phyloP scores from a whole-genome alignment of 2,797 vertebrate species.

The Capromys pilorides region DNA sequence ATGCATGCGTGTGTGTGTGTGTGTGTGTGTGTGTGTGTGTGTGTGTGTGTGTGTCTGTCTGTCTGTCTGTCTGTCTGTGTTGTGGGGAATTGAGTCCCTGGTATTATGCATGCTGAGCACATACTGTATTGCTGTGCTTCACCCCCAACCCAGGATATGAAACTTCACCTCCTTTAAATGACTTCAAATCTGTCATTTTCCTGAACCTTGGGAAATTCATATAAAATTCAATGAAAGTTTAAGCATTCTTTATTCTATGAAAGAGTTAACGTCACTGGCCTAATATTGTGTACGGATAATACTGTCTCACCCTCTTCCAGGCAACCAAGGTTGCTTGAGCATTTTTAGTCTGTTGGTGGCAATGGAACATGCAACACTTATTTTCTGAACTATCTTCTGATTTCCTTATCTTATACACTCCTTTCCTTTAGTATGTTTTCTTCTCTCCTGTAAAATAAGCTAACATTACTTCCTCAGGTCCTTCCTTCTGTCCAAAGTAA shows the following conservation, averaged over 20 bases:
- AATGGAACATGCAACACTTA: accelerated
- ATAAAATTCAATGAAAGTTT: neutral
- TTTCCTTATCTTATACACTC: neutral
- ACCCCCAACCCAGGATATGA: neutral
- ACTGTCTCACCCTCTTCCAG: neutral
- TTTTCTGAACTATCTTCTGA: neutral
- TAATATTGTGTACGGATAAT: neutral
- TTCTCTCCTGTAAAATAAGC: neutral
- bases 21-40: too few species aligned
- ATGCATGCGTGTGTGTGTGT: too few species aligned
- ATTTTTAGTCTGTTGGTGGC: neutral
- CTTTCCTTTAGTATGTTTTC: neutral
- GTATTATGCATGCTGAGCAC: neutral
- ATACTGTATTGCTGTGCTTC: neutral
- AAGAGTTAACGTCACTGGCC: neutral
- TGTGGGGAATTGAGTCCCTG: too few species aligned
- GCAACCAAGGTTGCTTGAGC: neutral
- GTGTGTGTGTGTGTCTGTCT: too few species aligned
- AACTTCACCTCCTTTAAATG: neutral
- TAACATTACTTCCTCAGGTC: neutral
- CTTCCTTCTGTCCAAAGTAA: neutral
- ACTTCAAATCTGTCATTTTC: neutral
- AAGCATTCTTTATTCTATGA: neutral
- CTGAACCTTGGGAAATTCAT: neutral
- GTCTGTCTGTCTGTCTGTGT: too few species aligned